Conservation (phyloP, 1,140 invertebrate species). For the Zeugodacus cucurbitae region DNA sequence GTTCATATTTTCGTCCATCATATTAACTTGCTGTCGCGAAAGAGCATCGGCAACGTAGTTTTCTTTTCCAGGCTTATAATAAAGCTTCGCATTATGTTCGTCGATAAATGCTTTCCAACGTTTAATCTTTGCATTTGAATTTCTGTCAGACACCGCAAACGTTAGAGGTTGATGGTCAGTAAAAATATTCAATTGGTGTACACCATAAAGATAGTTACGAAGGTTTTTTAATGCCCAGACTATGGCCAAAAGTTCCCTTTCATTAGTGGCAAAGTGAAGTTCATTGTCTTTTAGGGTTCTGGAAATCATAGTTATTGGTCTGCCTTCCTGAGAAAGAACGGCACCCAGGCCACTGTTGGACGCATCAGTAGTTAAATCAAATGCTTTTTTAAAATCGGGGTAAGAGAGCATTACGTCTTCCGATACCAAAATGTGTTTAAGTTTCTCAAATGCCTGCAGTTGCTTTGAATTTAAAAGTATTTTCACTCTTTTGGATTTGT, state of each 20-base stretch:
- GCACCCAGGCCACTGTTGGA: slow-evolving; percentile 47
- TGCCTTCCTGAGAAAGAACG: too few species aligned
- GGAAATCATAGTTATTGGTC: slow-evolving; percentile 57
- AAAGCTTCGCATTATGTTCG: slow-evolving; percentile 49
- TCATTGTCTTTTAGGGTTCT: slow-evolving; percentile 52
- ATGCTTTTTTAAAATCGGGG: slow-evolving; percentile 41
- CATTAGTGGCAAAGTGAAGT: slow-evolving; percentile 49
- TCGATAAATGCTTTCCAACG: slow-evolving; percentile 68
- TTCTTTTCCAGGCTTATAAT: too few species aligned
- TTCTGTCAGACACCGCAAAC: slow-evolving; percentile 58
- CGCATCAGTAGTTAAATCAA: slow-evolving; percentile 45
- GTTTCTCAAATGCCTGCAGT: not conserved
- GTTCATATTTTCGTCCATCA: not conserved
- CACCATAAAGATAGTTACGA: slow-evolving; percentile 66
- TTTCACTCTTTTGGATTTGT: not conserved
- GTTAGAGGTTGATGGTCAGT: slow-evolving; percentile 68
- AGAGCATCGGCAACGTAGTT: slow-evolving; percentile 37
- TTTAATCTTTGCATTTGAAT: slow-evolving; percentile 58
- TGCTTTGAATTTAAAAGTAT: not conserved
- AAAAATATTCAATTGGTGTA: too few species aligned
- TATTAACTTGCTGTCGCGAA: not conserved
- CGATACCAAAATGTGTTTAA: slow-evolving; percentile 12
- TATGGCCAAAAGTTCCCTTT: slow-evolving; percentile 69
- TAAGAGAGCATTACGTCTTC: too few species aligned
- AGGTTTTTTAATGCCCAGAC: slow-evolving; percentile 68